phyloP scores from a whole-genome alignment of 2,113 vertebrate genomes.

The Orycteropus afer region DNA sequence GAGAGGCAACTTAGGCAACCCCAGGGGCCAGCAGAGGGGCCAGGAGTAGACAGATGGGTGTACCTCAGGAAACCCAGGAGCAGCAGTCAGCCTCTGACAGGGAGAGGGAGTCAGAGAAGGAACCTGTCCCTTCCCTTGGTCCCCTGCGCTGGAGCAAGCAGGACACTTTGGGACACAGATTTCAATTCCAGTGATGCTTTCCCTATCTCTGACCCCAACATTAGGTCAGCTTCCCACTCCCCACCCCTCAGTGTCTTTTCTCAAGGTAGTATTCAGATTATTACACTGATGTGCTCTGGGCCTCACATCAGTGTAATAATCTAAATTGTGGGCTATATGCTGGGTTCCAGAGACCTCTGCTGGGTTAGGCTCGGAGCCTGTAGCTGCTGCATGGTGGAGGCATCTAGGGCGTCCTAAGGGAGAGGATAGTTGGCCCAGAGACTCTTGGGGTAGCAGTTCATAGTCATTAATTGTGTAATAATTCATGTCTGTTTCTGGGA shows the following conservation, averaged over 20 bases:
- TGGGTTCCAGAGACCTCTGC: neutral
- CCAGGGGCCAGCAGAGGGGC: neutral
- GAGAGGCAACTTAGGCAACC: neutral
- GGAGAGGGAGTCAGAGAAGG: neutral
- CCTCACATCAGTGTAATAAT: neutral
- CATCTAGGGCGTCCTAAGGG: neutral
- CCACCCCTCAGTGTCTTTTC: neutral
- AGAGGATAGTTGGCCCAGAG: neutral
- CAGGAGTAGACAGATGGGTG: neutral
- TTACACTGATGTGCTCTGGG: neutral
- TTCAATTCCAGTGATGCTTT: neutral
- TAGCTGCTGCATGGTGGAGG: neutral
- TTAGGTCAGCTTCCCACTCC: neutral
- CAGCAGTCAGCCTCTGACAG: neutral
- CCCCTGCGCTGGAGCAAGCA: neutral
- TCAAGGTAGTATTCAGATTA: neutral
- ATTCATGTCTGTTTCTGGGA: neutral
- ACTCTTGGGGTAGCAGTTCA: neutral
- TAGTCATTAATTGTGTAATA: neutral
- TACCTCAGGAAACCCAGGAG: neutral
- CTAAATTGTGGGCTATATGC: accelerated
- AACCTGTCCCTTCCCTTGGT: neutral
- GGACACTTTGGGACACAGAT: neutral
- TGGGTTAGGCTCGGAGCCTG: neutral
- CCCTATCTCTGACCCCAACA: neutral